Base-by-base conservation (phyloP, 2,113 vertebrate species). In the Hippocampus comes region DNA sequence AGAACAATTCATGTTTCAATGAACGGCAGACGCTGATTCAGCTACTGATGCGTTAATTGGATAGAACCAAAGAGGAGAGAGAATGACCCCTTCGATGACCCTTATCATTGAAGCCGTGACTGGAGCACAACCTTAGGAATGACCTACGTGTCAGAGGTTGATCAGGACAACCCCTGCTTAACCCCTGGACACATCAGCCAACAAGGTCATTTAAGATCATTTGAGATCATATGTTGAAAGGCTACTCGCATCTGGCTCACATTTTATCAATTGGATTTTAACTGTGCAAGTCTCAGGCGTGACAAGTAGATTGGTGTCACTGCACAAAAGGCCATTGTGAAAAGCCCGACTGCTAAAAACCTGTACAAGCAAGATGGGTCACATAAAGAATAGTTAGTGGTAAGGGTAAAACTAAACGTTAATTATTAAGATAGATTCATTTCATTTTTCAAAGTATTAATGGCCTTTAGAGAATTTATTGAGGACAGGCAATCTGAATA, bases 61-160 rank as follows among this genome's bases (percentile, higher is more conserved):
- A 85, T 80, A 77, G 75, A 88, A 84, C 79, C 78, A 76, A 84
- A 89, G 80, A 70, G 68, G 71, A 82, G 73, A 57, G 57, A 75
- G 69, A 80, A 77, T 65, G 86, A 91, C 90, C 91, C 84, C 71
- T 86, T 65, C 73, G 63, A 21, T 86, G 89, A 92, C 89, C 89
- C 82, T 79, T 82, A 77, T 82, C 84, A 84, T 85, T 85, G 75
- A 70, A 76, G 67, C 75, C 20, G 41, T 84, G 86, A 79, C 86
- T 77, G 78, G 75, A 87, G 87, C 81, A 79, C 78, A 84, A 84
- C 87, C 87, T 82, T 64, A 78, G 79, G 81, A 84, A 75, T 88
- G 88, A 91, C 91, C 90, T 84, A 15, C 57, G 79, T 86, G 91
- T 92, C 91, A 92, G 76, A 84, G 91, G 92, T 92, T 79, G 86